A percentile compares a stretch with the other conserved stretches of the same genome.
Conservation (phyloP, 1,140 invertebrate species). For the Lasioglossum albipes region DNA sequence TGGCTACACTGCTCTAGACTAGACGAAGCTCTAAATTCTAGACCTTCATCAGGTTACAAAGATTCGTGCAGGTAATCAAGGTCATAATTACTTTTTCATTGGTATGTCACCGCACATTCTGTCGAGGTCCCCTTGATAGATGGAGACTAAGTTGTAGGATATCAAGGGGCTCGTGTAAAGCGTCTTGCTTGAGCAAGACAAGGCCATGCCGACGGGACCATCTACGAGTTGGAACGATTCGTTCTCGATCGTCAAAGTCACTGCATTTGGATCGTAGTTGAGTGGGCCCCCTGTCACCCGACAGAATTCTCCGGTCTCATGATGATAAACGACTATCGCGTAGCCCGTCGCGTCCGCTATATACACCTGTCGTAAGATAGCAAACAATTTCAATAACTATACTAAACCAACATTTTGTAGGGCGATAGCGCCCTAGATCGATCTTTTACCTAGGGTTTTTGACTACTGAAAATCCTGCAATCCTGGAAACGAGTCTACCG, state of each 20-base stretch:
- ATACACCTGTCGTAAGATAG: constrained; percentile 60
- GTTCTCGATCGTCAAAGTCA: constrained; percentile 63
- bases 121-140: constrained; percentile 54
- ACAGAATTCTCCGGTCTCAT: constrained; percentile 34
- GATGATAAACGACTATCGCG: constrained; percentile 68
- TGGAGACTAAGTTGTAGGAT: constrained; percentile 67
- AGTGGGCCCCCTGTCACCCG: constrained; percentile 67
- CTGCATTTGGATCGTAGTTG: constrained; percentile 25
- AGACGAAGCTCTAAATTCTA: no score
- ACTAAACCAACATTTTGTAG: no score
- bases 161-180: constrained; percentile 74
- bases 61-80: not conserved
- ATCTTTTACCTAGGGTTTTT: no score
- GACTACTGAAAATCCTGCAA: no score
- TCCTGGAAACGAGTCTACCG: no score
- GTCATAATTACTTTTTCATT: constrained; percentile 66
- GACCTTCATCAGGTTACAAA: no score
- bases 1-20: no score
- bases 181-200: constrained; percentile 56
- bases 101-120: constrained; percentile 36
- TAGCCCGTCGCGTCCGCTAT: constrained; percentile 73
- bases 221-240: constrained; percentile 72
- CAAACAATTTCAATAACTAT: not conserved
- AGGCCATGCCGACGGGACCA: constrained; percentile 73
- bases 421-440: no score